Evolutionary conservation across 2,888 invertebrate genomes (phyloP).

Genomic region (Apamea anceps): DNA sequence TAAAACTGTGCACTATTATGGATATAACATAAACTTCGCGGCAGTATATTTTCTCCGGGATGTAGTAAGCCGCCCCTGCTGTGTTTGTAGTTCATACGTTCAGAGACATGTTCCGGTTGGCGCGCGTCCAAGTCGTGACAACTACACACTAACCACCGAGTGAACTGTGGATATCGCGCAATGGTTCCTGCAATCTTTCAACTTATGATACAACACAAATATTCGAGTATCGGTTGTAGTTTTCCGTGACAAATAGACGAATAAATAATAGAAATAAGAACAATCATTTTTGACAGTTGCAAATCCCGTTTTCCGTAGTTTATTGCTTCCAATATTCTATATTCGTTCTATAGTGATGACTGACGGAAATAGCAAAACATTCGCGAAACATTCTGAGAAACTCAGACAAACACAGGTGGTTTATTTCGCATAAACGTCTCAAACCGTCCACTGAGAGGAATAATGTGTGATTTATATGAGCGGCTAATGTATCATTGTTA

Average conservation of each 20-base stretch:
- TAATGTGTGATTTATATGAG: constrained; percentile 37
- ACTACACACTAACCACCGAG: constrained; percentile 15
- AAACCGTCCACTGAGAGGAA: constrained; percentile 36
- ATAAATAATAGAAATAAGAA: constrained; percentile 27
- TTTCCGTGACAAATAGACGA: neutral
- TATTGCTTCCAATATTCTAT: constrained; percentile 21
- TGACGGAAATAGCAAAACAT: constrained; percentile 31
- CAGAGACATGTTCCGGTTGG: constrained; percentile 48
- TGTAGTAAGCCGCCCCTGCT: constrained; percentile 4
- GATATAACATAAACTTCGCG: constrained; percentile 19
- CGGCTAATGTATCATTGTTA: constrained; percentile 38
- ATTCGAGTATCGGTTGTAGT: neutral
- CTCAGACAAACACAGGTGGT: constrained; percentile 51
- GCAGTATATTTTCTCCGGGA: constrained; percentile 19
- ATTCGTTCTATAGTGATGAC: constrained; percentile 9
- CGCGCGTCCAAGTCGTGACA: constrained; percentile 39
- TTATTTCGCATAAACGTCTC: constrained; percentile 51
- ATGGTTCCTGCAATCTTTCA: constrained; percentile 18
- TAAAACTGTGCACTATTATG: constrained; percentile 31
- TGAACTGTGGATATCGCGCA: constrained; percentile 14
- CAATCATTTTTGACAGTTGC: constrained; percentile 16
- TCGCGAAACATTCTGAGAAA: constrained; percentile 35
- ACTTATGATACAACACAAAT: constrained; percentile 23
- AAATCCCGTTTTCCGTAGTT: constrained; percentile 18
- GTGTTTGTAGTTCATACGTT: constrained; percentile 37